These are phyloP conservation scores for Etheostoma perlongum DNA, from an alignment of 2,797 vertebrate species.

Conservation along the genomic window DNA sequence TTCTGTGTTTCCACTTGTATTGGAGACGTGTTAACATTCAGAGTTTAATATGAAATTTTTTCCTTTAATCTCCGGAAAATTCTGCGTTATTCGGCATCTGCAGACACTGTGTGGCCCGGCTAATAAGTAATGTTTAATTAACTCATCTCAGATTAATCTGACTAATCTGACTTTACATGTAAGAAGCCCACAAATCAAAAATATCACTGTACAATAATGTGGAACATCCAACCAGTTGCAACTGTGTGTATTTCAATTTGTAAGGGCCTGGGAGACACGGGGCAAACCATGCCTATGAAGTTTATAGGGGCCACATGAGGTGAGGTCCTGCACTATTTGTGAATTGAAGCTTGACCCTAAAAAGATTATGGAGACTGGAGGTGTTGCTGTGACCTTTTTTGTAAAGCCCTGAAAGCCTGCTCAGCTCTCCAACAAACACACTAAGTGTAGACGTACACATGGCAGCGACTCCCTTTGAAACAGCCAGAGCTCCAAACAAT, in stretches of 20 bases:
- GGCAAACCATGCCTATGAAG: constrained; percentile 38
- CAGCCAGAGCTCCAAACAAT: constrained; percentile 61
- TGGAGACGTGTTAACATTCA: too few species aligned
- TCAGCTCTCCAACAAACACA: constrained; percentile 52
- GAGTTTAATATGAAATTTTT: too few species aligned
- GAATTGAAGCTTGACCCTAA: constrained; percentile 66
- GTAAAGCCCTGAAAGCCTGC: constrained; percentile 46
- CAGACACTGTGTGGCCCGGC: too few species aligned
- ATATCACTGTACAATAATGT: neutral
- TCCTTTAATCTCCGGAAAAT: too few species aligned
- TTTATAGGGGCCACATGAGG: constrained; percentile 72
- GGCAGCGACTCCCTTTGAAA: constrained; percentile 70
- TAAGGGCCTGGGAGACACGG: constrained; percentile 47
- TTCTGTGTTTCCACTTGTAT: too few species aligned
- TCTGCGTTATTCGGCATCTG: too few species aligned
- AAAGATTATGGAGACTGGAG: constrained; percentile 64
- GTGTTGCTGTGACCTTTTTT: constrained; percentile 66
- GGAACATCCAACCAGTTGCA: constrained; percentile 27
- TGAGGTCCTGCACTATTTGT: constrained; percentile 67
- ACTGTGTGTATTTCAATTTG: constrained; percentile 37
- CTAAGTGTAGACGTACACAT: constrained; percentile 34
- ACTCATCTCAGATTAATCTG: neutral
- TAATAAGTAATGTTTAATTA: neutral
- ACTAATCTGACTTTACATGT: neutral
- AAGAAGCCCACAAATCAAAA: constrained; percentile 1